A percentile compares a stretch with the other conserved stretches of the same genome.
Conservation (phyloP, 1,140 invertebrate species). For the Diorhabda elongata region DNA sequence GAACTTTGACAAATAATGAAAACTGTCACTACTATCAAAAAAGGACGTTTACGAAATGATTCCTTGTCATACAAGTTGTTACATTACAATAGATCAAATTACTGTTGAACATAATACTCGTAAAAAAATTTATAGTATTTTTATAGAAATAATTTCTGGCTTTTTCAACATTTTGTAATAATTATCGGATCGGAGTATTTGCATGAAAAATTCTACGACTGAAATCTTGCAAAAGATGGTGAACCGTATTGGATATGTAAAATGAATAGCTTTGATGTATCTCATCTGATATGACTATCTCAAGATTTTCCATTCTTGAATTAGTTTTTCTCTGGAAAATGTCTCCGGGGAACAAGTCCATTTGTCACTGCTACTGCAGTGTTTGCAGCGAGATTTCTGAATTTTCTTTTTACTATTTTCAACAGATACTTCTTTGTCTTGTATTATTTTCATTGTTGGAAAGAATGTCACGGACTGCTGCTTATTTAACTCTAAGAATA, state of each 20-base stretch:
- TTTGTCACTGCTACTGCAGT: background rate
- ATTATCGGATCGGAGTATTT: too few relatives aligned
- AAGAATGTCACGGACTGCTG: background rate
- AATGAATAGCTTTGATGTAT: constrained; percentile 2
- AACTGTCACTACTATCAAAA: too few relatives aligned
- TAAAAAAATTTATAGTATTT: too few relatives aligned
- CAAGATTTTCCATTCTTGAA: constrained; percentile 2
- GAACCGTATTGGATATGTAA: background rate
- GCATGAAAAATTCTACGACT: too few relatives aligned
- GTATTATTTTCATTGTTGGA: background rate
- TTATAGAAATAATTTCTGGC: too few relatives aligned
- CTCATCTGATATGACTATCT: background rate
- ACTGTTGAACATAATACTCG: too few relatives aligned
- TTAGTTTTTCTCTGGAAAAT: background rate
- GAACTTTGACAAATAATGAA: too few relatives aligned
- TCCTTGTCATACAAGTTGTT: too few relatives aligned
- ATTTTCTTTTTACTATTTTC: background rate
- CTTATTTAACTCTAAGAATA: background rate
- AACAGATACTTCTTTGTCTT: constrained; percentile 3
- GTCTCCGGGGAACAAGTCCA: background rate
- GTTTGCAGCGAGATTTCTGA: background rate
- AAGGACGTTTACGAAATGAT: too few relatives aligned
- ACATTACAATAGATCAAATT: too few relatives aligned
- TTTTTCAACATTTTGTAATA: too few relatives aligned
- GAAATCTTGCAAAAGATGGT: too few relatives aligned